Conservation (phyloP, 2,888 invertebrate genomes). For the Agrotis clavis region DNA sequence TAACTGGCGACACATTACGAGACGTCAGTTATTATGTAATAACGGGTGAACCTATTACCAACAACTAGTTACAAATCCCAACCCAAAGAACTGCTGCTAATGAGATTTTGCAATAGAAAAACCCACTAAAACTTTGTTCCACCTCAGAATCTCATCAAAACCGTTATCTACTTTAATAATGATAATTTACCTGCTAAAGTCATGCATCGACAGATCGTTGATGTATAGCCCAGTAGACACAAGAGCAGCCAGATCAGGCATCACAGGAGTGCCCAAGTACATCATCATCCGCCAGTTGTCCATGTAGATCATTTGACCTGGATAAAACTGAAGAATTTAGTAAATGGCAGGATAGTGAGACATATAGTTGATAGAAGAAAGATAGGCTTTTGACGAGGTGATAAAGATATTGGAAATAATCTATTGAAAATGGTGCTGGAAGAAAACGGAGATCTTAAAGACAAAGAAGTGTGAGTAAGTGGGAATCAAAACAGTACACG, state of each 20-base stretch:
- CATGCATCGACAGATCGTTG: slow-evolving; percentile 99
- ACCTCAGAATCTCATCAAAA: no score
- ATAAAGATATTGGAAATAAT: not conserved
- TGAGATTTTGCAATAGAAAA: no score
- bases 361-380: not conserved
- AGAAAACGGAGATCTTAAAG: no score
- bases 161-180: no score
- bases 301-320: slow-evolving; percentile 99
- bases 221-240: slow-evolving; percentile 98
- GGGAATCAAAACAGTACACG: not conserved
- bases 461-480: no score
- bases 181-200: slow-evolving; percentile 96
- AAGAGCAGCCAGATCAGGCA: slow-evolving; percentile 98
- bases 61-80: no score
- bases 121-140: no score
- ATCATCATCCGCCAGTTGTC: slow-evolving; percentile 99
- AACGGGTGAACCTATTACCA: no score
- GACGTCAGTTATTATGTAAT: no score
- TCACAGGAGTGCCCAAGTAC: slow-evolving; percentile 98
- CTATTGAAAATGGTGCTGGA: no score
- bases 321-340: slow-evolving; percentile 40
- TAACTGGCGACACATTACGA: no score
- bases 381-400: not conserved
- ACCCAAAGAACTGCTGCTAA: no score
- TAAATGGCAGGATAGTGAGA: not conserved